A percentile compares a stretch with the other conserved stretches of the same genome.
Conservation (phyloP, 2,113 vertebrate species). For the Electrona antarctica region DNA sequence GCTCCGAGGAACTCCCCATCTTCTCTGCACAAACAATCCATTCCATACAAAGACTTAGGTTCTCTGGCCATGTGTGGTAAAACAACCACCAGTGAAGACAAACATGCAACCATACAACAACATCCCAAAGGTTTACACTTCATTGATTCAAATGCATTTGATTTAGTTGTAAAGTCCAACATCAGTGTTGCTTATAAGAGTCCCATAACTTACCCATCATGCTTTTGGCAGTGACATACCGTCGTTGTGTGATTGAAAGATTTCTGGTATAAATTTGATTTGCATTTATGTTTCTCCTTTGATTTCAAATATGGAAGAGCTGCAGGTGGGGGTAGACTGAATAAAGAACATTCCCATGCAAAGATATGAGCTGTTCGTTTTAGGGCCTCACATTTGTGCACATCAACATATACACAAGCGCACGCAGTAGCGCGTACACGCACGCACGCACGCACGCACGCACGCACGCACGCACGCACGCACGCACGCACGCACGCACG, state of each 20-base stretch:
- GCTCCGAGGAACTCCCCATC: constrained; percentile 43
- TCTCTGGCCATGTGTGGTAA: constrained; percentile 19
- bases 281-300: background rate
- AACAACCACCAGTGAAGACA: constrained; percentile 28
- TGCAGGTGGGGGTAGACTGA: background rate
- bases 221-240: constrained; percentile 4
- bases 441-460: background rate
- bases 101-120: constrained; percentile 45
- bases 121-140: constrained; percentile 18
- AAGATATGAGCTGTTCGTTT: constrained; percentile 20
- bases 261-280: constrained; percentile 1
- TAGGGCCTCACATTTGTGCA: constrained; percentile 7
- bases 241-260: background rate
- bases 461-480: constrained; percentile 27
- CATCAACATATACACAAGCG: background rate
- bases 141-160: background rate
- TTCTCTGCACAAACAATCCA: constrained; percentile 48
- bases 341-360: constrained; percentile 45
- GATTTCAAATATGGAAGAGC: constrained; percentile 42
- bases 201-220: constrained; percentile 49
- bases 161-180: background rate
- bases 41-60: constrained; percentile 22
- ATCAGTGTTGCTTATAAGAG: background rate
- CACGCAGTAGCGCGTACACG: too few relatives aligned
- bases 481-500: constrained; percentile 6